Evolutionary conservation across 1,140 invertebrate genomes (phyloP).

Genomic region (Propsilocerus akamusi): DNA sequence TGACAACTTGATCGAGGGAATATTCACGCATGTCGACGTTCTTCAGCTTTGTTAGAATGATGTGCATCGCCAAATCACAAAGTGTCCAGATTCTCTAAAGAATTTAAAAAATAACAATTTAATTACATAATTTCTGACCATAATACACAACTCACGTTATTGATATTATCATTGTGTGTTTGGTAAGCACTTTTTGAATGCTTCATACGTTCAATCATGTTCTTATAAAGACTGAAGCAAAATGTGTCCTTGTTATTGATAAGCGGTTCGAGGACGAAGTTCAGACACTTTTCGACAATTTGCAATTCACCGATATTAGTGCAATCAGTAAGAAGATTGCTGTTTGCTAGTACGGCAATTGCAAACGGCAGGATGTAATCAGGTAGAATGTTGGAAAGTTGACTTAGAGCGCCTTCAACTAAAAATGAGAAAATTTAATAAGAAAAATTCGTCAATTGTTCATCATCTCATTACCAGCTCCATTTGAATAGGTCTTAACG

Average conservation of each 20-base stretch:
- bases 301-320: constrained; percentile 56
- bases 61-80: constrained; percentile 81
- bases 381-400: constrained; percentile 73
- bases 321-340: constrained; percentile 55
- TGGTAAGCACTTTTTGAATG: constrained; percentile 77
- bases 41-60: constrained; percentile 70
- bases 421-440: constrained; percentile 9
- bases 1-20: constrained; percentile 52
- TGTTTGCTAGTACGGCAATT: constrained; percentile 80
- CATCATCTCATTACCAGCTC: constrained; percentile 10
- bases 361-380: constrained; percentile 94
- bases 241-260: constrained; percentile 86
- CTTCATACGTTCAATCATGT: constrained; percentile 80
- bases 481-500: constrained; percentile 55
- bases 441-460: background rate
- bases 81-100: constrained; percentile 91
- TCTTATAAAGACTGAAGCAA: constrained; percentile 91
- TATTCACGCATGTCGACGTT: constrained; percentile 81
- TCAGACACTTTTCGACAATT: constrained; percentile 66
- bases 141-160: constrained; percentile 40
- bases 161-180: constrained; percentile 58
- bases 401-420: constrained; percentile 44
- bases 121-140: constrained; percentile 5
- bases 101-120: constrained; percentile 21
- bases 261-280: constrained; percentile 85